Base-by-base conservation (phyloP, 64 coral and sea anemone genomes). In the Stylophora pistillata region DNA sequence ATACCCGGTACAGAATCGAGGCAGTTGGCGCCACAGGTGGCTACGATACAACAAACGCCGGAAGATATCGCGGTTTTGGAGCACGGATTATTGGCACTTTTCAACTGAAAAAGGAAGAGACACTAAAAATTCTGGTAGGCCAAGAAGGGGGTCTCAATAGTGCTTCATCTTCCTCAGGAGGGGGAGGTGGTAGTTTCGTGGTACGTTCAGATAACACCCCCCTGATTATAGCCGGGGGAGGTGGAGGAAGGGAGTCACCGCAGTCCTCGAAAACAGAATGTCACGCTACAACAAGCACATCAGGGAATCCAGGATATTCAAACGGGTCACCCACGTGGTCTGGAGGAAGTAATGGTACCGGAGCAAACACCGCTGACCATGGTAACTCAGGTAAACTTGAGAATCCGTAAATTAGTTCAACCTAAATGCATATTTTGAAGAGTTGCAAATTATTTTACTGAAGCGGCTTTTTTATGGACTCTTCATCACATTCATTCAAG, bases 151-250 rank as follows among this genome's bases (percentile, higher is more conserved):
- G 71, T 11, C 29, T 29, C 13, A 52, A 14, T 7, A 13, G 13
- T 6, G 34, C 3, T 16, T 9, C 13, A 53, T 32, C 15, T 47
- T 12, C 0, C 28, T n/a, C n/a, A n/a, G 56, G 85, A 13, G 94
- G 90, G 20, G 94, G 94, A 15, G 94, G 94, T 57, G 94, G 78
- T 88, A 95, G 63, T 32, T 95, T 92, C 64, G 89, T 95, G 5
- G 65, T 78, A 11, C 72, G 77, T 13, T 30, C 62, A 14, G 72
- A 95, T 65, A 81, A 95, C 55, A 88, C 85, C 15, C 89, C 89
- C 31, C 55, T 95, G 41, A 66, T 95, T 20, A 60, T 95, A 32
- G 94, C 94, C 26, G 94, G 94, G 57, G 94, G 94, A 47, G 94
- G 94, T 60, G 94, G 94, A 30, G 94, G 94, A 58, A 86, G 94